Base-by-base conservation (phyloP, 2,888 invertebrate genomes). In the Callyntrura guangdongensis region DNA sequence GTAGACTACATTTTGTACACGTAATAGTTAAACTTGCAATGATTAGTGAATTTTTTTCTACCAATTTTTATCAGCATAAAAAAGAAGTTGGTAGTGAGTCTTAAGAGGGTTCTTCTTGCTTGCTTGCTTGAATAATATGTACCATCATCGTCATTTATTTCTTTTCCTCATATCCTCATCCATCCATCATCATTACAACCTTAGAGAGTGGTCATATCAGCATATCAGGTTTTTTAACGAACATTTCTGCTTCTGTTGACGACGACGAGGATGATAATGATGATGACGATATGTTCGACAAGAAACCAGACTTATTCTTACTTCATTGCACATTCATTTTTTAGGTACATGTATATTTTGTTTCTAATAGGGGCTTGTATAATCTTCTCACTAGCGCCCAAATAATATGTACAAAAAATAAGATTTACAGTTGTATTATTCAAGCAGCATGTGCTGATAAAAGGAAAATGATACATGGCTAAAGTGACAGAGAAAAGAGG, bases 131-230 rank as follows among this genome's bases (percentile, higher is more conserved):
- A 14, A 1, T 67, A 67, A 67, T 67, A 36, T 36, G 36, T 36
- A 27, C 27, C 27, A 67, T 3, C 36, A 36, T 49, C 72, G 20
- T 74, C 4, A 27, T 27, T 17, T 77, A 45, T 61, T 61, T 67
- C 27, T 45, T 12, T 22, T 67, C 20, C 49, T 36, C 47, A 22
- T 83, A 25, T 27, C 22, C 61, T 14, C 49, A 67, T 67, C 67
- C 83, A 83, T 83, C 83, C 47, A 67, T 83, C 83, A 83, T 67
- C 64, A 83, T 83, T 83, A 83, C 83, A 22, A 27, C 49, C 74
- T 74, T 49, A 74, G 47, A 74, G 9, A 49, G 49, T 17, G 72
- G 74, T 47, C 47, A 74, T 17, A 74, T 74, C 47, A 49, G 36
- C 72, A 72, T 49, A 49, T 74, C 74, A 74, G 49, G 74, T 72